These are phyloP conservation scores for Podarcis cretensis DNA, from an alignment of 2,113 vertebrate species.

Conservation along the genomic window DNA sequence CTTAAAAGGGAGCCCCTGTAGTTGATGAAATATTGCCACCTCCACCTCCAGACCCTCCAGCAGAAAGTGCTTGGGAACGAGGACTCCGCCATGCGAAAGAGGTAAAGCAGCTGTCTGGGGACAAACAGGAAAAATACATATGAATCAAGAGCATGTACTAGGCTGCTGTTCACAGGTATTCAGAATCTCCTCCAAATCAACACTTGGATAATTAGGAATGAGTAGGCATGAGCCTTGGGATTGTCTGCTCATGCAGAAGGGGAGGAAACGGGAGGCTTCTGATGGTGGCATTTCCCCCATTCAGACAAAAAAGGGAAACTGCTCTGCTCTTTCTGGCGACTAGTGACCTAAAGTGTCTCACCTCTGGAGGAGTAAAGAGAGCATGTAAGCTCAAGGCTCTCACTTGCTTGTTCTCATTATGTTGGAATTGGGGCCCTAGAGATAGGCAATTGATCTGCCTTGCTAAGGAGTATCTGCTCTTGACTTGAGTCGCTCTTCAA, in stretches of 20 bases:
- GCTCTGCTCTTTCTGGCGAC: not conserved
- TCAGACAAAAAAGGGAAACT: not conserved
- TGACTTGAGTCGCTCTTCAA: not conserved
- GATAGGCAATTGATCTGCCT: not conserved
- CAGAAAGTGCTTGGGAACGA: slow-evolving; percentile 98
- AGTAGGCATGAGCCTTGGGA: not conserved
- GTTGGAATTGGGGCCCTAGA: not conserved
- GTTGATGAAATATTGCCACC: slow-evolving; percentile 95
- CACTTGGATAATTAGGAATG: not conserved
- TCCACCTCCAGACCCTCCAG: slow-evolving; percentile 91
- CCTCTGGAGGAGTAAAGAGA: not conserved
- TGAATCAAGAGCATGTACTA: not conserved
- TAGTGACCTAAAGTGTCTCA: not conserved
- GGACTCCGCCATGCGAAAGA: slow-evolving; percentile 97
- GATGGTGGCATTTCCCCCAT: not conserved
- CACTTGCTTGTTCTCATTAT: not conserved
- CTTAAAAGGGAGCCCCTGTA: slow-evolving; percentile 83
- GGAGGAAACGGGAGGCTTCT: not conserved
- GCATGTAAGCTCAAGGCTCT: not conserved
- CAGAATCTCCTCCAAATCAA: not conserved
- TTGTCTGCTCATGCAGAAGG: not conserved
- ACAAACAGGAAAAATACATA: not conserved
- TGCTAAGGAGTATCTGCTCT: not conserved
- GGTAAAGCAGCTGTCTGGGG: slow-evolving; percentile 69
- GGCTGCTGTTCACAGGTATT: not conserved